phyloP scores from a whole-genome alignment of 2,888 invertebrate species.

The Corythucha ciliata region DNA sequence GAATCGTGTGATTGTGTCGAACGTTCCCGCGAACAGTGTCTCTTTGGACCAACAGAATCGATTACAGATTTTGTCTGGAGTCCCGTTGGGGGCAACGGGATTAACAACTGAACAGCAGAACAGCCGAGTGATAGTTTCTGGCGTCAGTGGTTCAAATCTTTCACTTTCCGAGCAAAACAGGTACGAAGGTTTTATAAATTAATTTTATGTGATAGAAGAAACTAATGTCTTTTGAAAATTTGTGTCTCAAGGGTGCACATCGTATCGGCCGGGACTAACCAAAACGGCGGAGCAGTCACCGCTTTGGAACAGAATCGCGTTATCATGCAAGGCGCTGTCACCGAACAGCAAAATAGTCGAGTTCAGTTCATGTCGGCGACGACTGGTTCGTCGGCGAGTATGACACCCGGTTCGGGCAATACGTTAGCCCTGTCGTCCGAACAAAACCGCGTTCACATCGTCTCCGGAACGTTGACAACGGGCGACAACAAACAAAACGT shows the following conservation, averaged over 20 bases:
- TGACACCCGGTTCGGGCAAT: conserved; percentile 22
- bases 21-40: conserved; percentile 28
- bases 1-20: conserved; percentile 33
- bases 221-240: no score
- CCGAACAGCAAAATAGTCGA: conserved; percentile 32
- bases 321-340: conserved; percentile 31
- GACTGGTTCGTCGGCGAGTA: no score
- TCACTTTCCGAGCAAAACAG: conserved; percentile 29
- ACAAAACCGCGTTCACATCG: conserved; percentile 30
- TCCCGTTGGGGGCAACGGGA: conserved; percentile 30
- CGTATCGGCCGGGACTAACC: conserved; percentile 23
- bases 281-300: conserved; percentile 23
- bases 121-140: conserved; percentile 27
- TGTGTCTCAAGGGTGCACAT: no score
- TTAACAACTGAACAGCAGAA: conserved; percentile 27
- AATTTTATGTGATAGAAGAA: no score
- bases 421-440: conserved; percentile 27
- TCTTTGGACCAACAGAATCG: conserved; percentile 31
- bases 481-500: conserved; percentile 34
- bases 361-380: conserved; percentile 34
- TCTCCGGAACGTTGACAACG: conserved; percentile 29
- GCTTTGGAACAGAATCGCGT: conserved; percentile 33
- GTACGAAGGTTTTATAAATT: no score
- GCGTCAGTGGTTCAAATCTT: conserved; percentile 28
- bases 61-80: conserved; percentile 30